Percentiles rank a stretch among this genome's conserved stretches.
These are phyloP conservation scores for Gasteruption jaculator DNA, from an alignment of 2,888 invertebrate species.

Conservation along the genomic window DNA sequence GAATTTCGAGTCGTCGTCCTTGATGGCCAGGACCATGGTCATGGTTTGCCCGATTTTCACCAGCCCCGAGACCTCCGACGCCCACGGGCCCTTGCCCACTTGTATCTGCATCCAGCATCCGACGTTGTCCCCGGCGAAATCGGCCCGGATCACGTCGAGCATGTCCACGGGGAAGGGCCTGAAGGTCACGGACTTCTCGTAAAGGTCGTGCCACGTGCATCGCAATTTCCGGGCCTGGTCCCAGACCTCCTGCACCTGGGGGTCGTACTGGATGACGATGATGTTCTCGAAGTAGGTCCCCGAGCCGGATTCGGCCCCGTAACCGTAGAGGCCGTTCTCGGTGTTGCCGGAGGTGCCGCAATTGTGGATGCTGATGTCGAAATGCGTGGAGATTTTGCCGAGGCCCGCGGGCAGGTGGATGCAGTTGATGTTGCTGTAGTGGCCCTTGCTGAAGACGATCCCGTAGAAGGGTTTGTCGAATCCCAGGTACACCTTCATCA, in stretches of 20 bases:
- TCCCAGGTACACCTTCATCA: conserved; percentile 91
- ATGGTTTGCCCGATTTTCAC: conserved; percentile 95
- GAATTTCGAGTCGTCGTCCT: conserved; percentile 91
- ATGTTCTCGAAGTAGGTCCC: conserved; percentile 93
- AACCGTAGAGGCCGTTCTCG: conserved; percentile 83
- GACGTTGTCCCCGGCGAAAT: conserved; percentile 92
- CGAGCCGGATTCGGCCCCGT: conserved; percentile 82
- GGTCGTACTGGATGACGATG: conserved; percentile 89
- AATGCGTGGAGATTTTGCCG: conserved; percentile 81
- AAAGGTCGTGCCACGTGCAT: conserved; percentile 94
- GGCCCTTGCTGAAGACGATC: conserved; percentile 92
- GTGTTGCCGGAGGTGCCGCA: conserved; percentile 91
- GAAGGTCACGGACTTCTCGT: conserved; percentile 92
- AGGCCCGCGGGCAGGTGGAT: conserved; percentile 86
- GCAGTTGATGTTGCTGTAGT: conserved; percentile 88
- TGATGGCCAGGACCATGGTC: conserved; percentile 95
- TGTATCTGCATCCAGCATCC: conserved; percentile 98
- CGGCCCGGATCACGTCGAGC: conserved; percentile 90
- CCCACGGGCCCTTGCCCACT: conserved; percentile 93
- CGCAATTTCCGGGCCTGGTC: conserved; percentile 88
- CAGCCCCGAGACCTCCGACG: conserved; percentile 88
- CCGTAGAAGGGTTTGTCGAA: conserved; percentile 94
- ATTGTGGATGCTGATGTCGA: conserved; percentile 86
- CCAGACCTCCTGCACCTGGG: conserved; percentile 90
- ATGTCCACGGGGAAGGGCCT: conserved; percentile 93